Evolutionary conservation across 1,140 invertebrate genomes (phyloP), one percentile per base, ranked within the genome.

Genomic region (Forficula auricularia): DNA sequence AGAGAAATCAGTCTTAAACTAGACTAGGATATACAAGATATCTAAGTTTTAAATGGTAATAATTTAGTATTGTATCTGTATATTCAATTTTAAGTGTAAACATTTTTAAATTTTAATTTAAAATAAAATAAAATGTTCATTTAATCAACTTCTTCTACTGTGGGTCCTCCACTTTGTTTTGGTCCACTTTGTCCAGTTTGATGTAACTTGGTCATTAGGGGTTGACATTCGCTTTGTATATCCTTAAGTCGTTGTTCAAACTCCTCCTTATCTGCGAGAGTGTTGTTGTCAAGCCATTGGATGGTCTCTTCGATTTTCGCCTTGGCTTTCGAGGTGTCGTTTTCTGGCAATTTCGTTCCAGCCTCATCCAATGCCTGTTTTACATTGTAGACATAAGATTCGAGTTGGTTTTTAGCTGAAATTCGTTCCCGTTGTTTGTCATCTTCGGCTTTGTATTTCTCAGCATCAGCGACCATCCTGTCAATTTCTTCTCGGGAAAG

Each of bases 141-240:
- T 59, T 71, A 75, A 53, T 75, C 72, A 19, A 76, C 71, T 53
- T 75, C 72, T 54, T 75, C 72, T 30, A 75, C 69, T 6, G 70
- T 75, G 18, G 71, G 70, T 9, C 70, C 71, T 14, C 50, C 51
- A n/a, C n/a, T n/a, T 31, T 50, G 37, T 34, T 47, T 44, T 8
- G 50, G 22, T 4, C 19, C 18, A 9, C 27, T 40, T 7, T 4
- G 8, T 16, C 58, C 64, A 30, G 64, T 65, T 40, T 72, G 72
- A 50, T 84, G 80, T 4, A 85, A 52, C 54, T 84, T 85, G 51
- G 75, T 68, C 75, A 87, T 83, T 32, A 82, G 67, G 0, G 80
- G 77, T 20, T 70, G 63, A 47, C 78, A 83, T 3, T 76, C 64
- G n/a, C 61, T 61, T 52, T 83, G 79, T 4, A 82, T 57, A 20